These are phyloP conservation scores for Sciurus carolinensis DNA, from an alignment of 2,797 vertebrate genomes.

Conservation along the genomic window DNA sequence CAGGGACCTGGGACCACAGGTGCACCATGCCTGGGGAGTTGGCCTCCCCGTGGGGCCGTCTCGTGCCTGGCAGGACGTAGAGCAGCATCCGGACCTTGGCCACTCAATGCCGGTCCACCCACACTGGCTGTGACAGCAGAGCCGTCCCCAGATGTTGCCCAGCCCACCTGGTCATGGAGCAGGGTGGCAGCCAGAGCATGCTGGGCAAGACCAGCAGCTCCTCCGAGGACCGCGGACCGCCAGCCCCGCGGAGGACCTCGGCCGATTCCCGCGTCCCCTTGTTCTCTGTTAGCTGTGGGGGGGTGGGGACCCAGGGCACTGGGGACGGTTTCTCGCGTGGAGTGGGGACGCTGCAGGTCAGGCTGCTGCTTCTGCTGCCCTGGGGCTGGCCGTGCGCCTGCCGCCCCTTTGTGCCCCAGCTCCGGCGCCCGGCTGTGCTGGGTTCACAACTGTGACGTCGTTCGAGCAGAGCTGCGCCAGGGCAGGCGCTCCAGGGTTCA, in stretches of 20 bases:
- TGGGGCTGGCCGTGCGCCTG: fast-evolving
- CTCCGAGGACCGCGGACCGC: no score
- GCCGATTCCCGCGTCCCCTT: background rate
- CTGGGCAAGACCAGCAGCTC: no score
- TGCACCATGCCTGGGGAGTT: fast-evolving
- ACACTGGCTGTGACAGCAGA: background rate
- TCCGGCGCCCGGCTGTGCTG: slow-evolving; percentile 73
- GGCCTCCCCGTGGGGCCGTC: fast-evolving
- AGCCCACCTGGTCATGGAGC: fast-evolving
- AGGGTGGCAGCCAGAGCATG: background rate
- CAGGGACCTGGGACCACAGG: background rate
- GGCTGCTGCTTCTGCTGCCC: background rate
- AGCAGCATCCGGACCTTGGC: background rate
- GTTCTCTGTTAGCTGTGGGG: background rate
- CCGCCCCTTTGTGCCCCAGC: background rate
- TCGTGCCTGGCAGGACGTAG: fast-evolving
- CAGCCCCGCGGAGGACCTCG: background rate
- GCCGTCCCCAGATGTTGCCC: background rate
- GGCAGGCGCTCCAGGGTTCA: slow-evolving; percentile 88
- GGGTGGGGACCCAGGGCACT: background rate
- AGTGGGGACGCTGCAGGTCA: background rate
- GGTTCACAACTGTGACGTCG: slow-evolving; percentile 89
- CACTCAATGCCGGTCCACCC: background rate
- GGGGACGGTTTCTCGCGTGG: background rate
- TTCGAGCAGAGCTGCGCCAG: slow-evolving; percentile 86